Evolutionary conservation across 2,797 vertebrate genomes (phyloP).

Genomic region (Crypturellus tataupa): DNA sequence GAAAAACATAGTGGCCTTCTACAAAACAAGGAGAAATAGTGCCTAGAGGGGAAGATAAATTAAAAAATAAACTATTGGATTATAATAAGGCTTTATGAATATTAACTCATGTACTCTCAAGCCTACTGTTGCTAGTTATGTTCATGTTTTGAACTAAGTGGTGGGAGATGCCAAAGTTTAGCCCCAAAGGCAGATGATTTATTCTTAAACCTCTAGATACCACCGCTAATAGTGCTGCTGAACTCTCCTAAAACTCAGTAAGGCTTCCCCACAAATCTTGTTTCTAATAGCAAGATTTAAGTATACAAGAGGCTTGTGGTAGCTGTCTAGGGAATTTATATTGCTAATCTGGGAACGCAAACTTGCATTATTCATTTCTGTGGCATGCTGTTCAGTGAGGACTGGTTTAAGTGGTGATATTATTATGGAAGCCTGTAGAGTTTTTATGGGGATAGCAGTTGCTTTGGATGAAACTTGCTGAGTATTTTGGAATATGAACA

Average conservation of each 20-base stretch:
- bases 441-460: neutral
- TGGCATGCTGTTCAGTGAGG: rapidly evolving
- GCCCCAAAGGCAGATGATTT: neutral
- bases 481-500: neutral
- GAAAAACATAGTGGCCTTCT: neutral
- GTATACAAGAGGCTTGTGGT: neutral
- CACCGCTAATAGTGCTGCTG: neutral
- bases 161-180: neutral
- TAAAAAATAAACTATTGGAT: neutral
- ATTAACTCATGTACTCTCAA: too few relatives aligned
- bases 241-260: neutral
- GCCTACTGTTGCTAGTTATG: neutral
- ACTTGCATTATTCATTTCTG: neutral
- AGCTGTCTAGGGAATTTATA: neutral
- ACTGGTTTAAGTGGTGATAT: too few relatives aligned
- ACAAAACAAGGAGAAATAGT: neutral
- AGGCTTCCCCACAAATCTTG: neutral
- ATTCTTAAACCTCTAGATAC: neutral
- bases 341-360: neutral
- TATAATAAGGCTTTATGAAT: neutral
- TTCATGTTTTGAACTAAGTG: neutral
- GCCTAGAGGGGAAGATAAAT: neutral
- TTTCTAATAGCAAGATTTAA: neutral
- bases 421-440: neutral
- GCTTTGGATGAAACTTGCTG: neutral